Evolutionary conservation across 2,113 vertebrate species (phyloP), one percentile per base, ranked within the genome.

Genomic region (Rhabdornis inornatus): DNA sequence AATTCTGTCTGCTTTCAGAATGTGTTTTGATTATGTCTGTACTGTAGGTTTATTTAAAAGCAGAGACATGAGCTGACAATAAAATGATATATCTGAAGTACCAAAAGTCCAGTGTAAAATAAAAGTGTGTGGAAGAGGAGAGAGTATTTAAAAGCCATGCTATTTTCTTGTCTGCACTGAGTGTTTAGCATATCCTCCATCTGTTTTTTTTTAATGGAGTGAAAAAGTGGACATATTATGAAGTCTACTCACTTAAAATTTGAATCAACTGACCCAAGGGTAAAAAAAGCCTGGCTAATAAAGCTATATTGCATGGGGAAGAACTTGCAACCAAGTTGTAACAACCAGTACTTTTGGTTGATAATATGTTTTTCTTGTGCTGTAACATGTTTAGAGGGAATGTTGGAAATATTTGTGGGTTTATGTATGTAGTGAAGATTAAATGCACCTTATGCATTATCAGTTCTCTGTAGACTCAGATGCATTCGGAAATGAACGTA

Each of bases 1-100:
- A 87, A 75, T 91, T 80, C 53, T 97, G 4, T 52, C 37, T 55
- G 74, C 71, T 96, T 96, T 92, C 55, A 72, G 15, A 35, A 77
- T 64, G 28, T 76, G 20, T 45, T 92, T 72, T 87, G 28, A 4
- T 83, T 92, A 45, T 28, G 5, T 49, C n/a, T 80, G 10, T 40
- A 31, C 15, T 88, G 25, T 21, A 65, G n/a, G 50, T 28, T 78
- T 81, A 27, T 6, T 50, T 82, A 81, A 89, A 71, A 64, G 56
- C 33, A 60, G 60, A 59, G 25, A 30, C 6, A 5, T 31, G 15
- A 92, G 10, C 37, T 89, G 63, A 40, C 19, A 47, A 27, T 75
- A 59, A 68, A 63, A 44, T 52, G 0, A 44, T 50, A 44, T 27
- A 64, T 7, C 39, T 56, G 33, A 88, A 15, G 11, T 76, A 59